A percentile compares a stretch with the other conserved stretches of the same genome.
These are phyloP conservation scores for Borostomias antarcticus DNA, from an alignment of 2,797 vertebrate species.

Conservation along the genomic window DNA sequence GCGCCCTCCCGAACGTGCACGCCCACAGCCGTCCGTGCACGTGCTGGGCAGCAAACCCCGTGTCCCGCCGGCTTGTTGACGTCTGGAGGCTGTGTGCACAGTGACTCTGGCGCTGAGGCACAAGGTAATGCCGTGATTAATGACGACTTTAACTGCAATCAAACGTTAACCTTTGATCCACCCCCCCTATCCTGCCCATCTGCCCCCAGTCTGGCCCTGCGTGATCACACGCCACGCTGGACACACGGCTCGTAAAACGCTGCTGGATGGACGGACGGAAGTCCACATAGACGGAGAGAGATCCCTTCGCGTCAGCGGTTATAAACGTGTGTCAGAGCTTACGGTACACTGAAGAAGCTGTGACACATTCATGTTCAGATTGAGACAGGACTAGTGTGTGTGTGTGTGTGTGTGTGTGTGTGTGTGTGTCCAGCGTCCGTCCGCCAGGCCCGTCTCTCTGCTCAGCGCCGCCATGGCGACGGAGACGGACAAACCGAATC, in stretches of 20 bases:
- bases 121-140: constrained; percentile 42
- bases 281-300: not conserved
- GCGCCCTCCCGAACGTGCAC: not conserved
- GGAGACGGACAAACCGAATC: not conserved
- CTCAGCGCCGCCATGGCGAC: not conserved
- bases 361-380: too few species aligned
- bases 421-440: not conserved
- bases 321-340: too few species aligned
- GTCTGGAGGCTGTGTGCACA: constrained; percentile 9
- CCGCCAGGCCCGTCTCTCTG: not conserved
- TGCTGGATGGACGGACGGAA: not conserved
- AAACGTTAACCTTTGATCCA: constrained; percentile 24
- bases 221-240: constrained; percentile 19
- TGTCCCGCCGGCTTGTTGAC: constrained; percentile 1
- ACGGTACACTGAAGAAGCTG: too few species aligned
- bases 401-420: not conserved
- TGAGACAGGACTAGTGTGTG: too few species aligned
- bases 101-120: constrained; percentile 2
- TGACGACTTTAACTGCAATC: constrained; percentile 24
- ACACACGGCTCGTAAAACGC: constrained; percentile 31
- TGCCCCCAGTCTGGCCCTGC: constrained; percentile 32
- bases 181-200: constrained; percentile 32
- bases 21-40: not conserved
- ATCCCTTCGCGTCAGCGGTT: too few species aligned
- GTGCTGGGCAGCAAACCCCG: too few species aligned